These are phyloP conservation scores for Aplodontia rufa DNA, from an alignment of 2,113 vertebrate genomes.

Conservation along the genomic window DNA sequence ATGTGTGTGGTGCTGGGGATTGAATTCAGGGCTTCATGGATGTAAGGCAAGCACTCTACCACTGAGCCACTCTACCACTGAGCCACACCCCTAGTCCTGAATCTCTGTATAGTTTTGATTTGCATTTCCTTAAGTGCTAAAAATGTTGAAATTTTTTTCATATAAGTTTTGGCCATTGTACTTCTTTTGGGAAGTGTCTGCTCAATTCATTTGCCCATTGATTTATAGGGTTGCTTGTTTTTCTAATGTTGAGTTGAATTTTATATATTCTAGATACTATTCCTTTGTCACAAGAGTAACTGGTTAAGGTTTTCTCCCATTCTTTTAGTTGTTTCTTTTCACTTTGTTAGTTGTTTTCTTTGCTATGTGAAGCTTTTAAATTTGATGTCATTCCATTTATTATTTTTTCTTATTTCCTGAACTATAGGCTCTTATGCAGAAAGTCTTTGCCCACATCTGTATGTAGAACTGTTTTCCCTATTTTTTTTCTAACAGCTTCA, in stretches of 20 bases:
- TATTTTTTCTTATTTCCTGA: not conserved
- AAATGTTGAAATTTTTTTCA: not conserved
- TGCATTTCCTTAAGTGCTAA: not conserved
- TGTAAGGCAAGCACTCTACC: no score
- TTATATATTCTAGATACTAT: not conserved
- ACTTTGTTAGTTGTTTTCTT: not conserved
- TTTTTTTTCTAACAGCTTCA: not conserved
- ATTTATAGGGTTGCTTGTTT: not conserved
- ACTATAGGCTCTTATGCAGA: not conserved
- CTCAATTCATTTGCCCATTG: not conserved
- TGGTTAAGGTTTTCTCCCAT: not conserved
- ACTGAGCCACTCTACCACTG: no score
- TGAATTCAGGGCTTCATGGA: no score
- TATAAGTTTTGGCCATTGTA: not conserved
- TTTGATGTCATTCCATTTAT: not conserved
- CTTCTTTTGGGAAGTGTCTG: not conserved
- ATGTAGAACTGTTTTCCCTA: not conserved
- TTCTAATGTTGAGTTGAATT: not conserved
- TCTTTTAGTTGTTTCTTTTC: not conserved
- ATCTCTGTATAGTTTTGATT: not conserved
- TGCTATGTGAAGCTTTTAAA: not conserved
- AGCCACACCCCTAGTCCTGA: no score
- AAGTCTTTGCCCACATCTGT: not conserved
- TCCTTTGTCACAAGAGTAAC: not conserved
- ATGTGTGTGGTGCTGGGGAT: no score